Conservation (phyloP, 2,888 invertebrate species). For the Drosophila anomelani region DNA sequence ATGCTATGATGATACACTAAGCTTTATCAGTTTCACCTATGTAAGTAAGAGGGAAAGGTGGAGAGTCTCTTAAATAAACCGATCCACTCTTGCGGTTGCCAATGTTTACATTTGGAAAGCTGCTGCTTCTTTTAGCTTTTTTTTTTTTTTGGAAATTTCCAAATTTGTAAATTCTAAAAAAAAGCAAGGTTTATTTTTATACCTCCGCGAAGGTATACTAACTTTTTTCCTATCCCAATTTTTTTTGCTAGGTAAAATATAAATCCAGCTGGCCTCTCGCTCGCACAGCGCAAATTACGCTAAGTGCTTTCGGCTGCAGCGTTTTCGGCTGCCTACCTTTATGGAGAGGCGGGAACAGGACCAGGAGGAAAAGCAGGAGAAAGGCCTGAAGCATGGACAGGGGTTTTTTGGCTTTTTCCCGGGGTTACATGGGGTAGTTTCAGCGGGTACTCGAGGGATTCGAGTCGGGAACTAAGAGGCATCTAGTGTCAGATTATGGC, state of each 20-base stretch:
- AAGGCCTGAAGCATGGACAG: not conserved
- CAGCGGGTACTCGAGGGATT: slow-evolving; percentile 6
- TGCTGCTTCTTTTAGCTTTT: no score
- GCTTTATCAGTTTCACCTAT: no score
- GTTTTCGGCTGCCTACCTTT: slow-evolving; percentile 68
- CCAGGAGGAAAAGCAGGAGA: not conserved
- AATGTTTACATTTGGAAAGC: no score
- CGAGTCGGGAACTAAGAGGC: slow-evolving; percentile 56
- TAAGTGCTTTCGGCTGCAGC: slow-evolving; percentile 76
- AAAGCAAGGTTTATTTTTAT: no score
- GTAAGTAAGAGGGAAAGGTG: no score
- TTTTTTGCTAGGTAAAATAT: slow-evolving; percentile 3
- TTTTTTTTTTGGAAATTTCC: no score
- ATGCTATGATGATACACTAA: not conserved
- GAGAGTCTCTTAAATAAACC: no score
- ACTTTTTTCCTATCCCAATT: no score
- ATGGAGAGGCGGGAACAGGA: not conserved
- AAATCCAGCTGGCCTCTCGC: slow-evolving; percentile 18
- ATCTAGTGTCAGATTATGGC: slow-evolving; percentile 77
- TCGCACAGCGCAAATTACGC: slow-evolving; percentile 71
- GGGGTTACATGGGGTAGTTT: slow-evolving; percentile 6
- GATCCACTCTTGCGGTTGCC: no score
- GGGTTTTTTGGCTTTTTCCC: not conserved
- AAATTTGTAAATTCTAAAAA: no score
- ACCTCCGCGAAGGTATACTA: no score